phyloP scores from a whole-genome alignment of 2,888 invertebrate species.

The Drosophila testacea region DNA sequence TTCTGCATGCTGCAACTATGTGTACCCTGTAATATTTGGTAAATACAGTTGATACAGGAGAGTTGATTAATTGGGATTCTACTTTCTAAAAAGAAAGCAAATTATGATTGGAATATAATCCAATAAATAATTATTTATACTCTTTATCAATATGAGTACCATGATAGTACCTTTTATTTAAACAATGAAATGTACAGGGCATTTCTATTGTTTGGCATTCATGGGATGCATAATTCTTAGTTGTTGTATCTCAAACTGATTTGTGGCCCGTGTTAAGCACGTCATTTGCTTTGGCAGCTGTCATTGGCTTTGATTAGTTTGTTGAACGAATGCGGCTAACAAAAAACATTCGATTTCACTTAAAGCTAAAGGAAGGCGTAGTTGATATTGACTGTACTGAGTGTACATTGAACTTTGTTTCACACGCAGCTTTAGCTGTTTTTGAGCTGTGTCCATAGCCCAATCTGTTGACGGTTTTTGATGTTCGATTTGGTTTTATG shows the following conservation, averaged over 20 bases:
- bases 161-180: too few species aligned
- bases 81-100: not conserved
- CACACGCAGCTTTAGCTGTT: slow-evolving; percentile 64
- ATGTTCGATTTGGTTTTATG: slow-evolving; percentile 41
- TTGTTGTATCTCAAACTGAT: slow-evolving; percentile 20
- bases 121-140: too few species aligned
- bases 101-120: too few species aligned
- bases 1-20: slow-evolving; percentile 20
- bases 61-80: not conserved
- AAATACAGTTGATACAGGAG: not conserved
- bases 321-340: slow-evolving; percentile 50
- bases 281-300: slow-evolving; percentile 67
- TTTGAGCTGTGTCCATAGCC: slow-evolving; percentile 31
- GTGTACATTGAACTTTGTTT: slow-evolving; percentile 68
- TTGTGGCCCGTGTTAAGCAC: slow-evolving; percentile 50
- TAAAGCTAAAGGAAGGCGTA: slow-evolving; percentile 48
- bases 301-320: slow-evolving; percentile 74
- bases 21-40: slow-evolving; percentile 25
- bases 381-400: slow-evolving; percentile 11
- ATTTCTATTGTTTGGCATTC: not conserved
- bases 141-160: too few species aligned
- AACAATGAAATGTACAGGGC: slow-evolving; percentile 24
- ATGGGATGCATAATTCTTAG: slow-evolving; percentile 8
- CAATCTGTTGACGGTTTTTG: slow-evolving; percentile 38
- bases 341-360: slow-evolving; percentile 71